phyloP scores from a whole-genome alignment of 64 coral and sea anemone species.

The Montipora efflorescens region DNA sequence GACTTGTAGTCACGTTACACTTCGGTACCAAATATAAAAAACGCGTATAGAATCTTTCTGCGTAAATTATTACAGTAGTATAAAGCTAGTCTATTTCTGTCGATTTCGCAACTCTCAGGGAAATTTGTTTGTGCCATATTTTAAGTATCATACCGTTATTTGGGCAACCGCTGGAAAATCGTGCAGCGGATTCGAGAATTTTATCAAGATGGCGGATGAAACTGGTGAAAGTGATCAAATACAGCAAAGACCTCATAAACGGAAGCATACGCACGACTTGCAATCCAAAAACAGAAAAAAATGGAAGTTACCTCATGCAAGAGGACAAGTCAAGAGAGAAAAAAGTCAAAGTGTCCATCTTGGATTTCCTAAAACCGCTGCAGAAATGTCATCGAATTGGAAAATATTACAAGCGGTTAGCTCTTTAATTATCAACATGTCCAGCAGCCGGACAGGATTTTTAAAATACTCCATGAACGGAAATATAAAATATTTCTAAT shows the following conservation, averaged over 20 bases:
- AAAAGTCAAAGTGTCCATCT: slow-evolving; percentile 37
- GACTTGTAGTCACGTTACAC: too few relatives aligned
- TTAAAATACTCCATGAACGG: too few relatives aligned
- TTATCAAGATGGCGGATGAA: slow-evolving; percentile 22
- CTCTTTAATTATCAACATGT: too few relatives aligned
- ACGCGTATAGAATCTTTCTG: too few relatives aligned
- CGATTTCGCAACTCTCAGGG: too few relatives aligned
- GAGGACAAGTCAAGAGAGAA: slow-evolving; percentile 27
- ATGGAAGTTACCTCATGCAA: neutral
- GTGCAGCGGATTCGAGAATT: neutral
- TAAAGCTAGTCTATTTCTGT: neutral
- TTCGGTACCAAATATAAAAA: too few relatives aligned
- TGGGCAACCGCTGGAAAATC: neutral
- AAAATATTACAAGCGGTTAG: slow-evolving; percentile 75
- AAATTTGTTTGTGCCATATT: neutral
- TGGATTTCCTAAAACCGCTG: slow-evolving; percentile 68
- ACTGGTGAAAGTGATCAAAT: neutral
- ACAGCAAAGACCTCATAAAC: neutral
- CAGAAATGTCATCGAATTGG: slow-evolving; percentile 93
- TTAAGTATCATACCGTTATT: neutral
- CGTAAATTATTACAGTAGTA: neutral
- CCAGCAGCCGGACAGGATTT: too few relatives aligned
- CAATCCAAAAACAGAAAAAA: neutral
- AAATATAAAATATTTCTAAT: too few relatives aligned
- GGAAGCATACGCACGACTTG: neutral